Conservation (phyloP, 2,888 invertebrate species). For the Cosmia pyralina region DNA sequence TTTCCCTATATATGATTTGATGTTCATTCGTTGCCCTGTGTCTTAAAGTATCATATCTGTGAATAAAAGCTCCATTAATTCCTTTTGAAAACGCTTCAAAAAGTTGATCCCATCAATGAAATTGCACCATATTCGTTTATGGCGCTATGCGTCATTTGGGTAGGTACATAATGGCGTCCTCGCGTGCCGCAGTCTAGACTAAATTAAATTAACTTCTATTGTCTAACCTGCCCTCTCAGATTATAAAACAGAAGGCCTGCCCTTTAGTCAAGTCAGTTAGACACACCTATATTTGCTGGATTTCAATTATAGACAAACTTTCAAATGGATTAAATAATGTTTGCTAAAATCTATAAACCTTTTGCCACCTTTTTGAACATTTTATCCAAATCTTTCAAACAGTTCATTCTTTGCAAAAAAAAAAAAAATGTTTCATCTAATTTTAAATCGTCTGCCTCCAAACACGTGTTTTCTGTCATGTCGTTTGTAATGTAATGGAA, state of each 20-base stretch:
- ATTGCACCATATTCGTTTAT: slow-evolving; percentile 22
- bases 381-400: neutral
- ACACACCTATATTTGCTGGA: slow-evolving; percentile 1
- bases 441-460: neutral
- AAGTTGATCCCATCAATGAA: neutral
- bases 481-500: slow-evolving; percentile 17
- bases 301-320: neutral
- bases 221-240: neutral
- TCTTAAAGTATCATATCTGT: too few relatives aligned
- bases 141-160: slow-evolving; percentile 34
- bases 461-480: slow-evolving; percentile 15
- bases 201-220: slow-evolving; percentile 26
- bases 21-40: neutral
- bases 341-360: neutral
- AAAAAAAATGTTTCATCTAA: neutral
- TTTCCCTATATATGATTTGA: neutral
- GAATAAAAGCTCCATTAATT: neutral
- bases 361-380: too few relatives aligned
- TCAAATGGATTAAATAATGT: neutral
- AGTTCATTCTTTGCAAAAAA: neutral
- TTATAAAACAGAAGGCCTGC: neutral
- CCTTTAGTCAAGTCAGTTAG: neutral
- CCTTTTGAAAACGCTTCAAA: neutral
- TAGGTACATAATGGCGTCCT: slow-evolving; percentile 15
- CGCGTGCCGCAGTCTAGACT: slow-evolving; percentile 33